These are phyloP conservation scores for Sceloporus tristichus DNA, from an alignment of 2,113 vertebrate species.

Conservation along the genomic window DNA sequence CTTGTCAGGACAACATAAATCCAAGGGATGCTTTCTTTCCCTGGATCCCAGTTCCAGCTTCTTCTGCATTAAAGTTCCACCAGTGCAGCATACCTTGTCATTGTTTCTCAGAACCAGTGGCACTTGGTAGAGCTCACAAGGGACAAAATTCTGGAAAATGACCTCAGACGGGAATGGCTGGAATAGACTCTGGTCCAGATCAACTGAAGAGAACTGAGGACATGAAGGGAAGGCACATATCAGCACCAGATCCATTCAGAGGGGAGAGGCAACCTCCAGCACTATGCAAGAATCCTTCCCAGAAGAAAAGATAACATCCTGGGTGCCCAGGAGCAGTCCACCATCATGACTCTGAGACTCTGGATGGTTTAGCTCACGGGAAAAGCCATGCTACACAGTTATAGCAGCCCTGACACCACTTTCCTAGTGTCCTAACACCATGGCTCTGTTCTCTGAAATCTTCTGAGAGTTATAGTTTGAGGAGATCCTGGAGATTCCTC, in stretches of 20 bases:
- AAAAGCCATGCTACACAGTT: not conserved
- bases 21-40: not conserved
- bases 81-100: conserved; percentile 77
- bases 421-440: too few species aligned
- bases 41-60: not conserved
- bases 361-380: too few species aligned
- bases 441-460: too few species aligned
- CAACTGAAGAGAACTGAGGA: conserved; percentile 77
- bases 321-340: too few species aligned
- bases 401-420: too few species aligned
- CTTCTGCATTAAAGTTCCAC: accelerated
- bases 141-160: conserved; percentile 85
- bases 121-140: conserved; percentile 82
- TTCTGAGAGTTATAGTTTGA: too few species aligned
- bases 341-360: too few species aligned
- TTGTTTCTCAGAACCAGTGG: conserved; percentile 84
- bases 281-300: too few species aligned
- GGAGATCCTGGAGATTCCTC: too few species aligned
- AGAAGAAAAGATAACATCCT: not conserved
- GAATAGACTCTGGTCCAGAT: conserved; percentile 82
- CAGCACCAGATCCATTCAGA: not conserved
- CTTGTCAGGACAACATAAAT: too few species aligned
- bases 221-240: conserved; percentile 19
- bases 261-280: not conserved
- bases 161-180: conserved; percentile 89